These are phyloP conservation scores for Isurus oxyrinchus DNA, from an alignment of 2,113 vertebrate species.

Conservation along the genomic window DNA sequence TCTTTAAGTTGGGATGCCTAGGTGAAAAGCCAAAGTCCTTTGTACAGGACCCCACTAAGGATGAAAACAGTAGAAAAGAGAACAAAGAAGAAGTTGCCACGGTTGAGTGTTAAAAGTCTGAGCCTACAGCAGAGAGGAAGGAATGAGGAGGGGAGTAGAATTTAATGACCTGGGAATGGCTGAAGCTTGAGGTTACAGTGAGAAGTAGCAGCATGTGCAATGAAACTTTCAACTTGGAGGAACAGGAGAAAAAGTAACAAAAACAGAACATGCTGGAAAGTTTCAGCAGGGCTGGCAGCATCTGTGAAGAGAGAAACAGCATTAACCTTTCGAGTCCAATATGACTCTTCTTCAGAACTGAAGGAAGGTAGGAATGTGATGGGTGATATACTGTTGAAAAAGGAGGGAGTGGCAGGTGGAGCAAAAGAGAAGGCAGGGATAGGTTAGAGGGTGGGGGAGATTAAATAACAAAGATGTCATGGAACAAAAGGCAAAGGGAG, in stretches of 20 bases:
- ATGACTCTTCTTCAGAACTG: too few species aligned
- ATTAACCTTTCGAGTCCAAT: too few species aligned
- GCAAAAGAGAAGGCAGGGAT: too few species aligned
- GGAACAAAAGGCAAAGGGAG: too few species aligned
- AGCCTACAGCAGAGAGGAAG: neutral
- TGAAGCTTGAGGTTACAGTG: neutral
- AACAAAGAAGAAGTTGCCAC: neutral
- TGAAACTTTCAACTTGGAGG: neutral
- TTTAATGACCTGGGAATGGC: neutral
- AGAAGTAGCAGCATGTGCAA: neutral
- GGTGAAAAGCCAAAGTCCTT: neutral
- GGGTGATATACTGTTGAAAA: too few species aligned
- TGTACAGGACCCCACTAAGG: neutral
- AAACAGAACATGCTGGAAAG: too few species aligned
- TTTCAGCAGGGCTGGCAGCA: too few species aligned
- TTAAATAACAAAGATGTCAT: too few species aligned
- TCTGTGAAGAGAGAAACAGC: too few species aligned
- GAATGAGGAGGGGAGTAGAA: neutral
- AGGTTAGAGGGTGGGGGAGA: too few species aligned
- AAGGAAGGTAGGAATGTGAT: too few species aligned
- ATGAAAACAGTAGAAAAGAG: neutral
- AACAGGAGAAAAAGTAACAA: neutral
- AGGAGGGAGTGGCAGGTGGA: too few species aligned
- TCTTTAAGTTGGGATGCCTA: neutral
- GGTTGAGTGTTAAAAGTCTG: neutral